These are phyloP conservation scores for Ameiurus melas DNA, from an alignment of 2,113 vertebrate species.

Conservation along the genomic window DNA sequence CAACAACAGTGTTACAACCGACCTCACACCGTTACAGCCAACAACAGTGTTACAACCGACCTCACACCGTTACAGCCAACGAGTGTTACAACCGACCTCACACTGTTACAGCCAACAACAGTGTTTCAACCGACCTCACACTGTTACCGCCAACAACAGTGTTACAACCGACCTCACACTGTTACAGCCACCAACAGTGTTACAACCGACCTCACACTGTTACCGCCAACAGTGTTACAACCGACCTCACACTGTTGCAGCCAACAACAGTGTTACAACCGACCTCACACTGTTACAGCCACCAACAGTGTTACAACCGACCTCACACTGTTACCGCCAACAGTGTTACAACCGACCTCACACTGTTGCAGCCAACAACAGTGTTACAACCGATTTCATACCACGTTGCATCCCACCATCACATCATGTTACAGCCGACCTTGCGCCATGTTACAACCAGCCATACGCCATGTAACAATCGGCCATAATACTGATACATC, in stretches of 20 bases:
- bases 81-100: not conserved
- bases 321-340: too few species aligned
- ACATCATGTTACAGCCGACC: not conserved
- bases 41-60: not conserved
- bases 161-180: not conserved
- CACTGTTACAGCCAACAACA: too few species aligned
- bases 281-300: too few species aligned
- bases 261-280: not conserved
- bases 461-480: not conserved
- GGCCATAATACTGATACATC: too few species aligned
- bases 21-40: too few species aligned
- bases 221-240: too few species aligned
- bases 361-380: too few species aligned
- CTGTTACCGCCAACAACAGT: too few species aligned
- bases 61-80: too few species aligned
- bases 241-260: not conserved
- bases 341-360: not conserved
- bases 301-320: not conserved
- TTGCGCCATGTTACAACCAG: not conserved
- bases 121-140: not conserved
- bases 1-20: not conserved
- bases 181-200: too few species aligned
- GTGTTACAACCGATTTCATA: too few species aligned
- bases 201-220: not conserved
- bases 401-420: not conserved